Conservation (phyloP, 2,113 vertebrate species). For the Lonchura striata region DNA sequence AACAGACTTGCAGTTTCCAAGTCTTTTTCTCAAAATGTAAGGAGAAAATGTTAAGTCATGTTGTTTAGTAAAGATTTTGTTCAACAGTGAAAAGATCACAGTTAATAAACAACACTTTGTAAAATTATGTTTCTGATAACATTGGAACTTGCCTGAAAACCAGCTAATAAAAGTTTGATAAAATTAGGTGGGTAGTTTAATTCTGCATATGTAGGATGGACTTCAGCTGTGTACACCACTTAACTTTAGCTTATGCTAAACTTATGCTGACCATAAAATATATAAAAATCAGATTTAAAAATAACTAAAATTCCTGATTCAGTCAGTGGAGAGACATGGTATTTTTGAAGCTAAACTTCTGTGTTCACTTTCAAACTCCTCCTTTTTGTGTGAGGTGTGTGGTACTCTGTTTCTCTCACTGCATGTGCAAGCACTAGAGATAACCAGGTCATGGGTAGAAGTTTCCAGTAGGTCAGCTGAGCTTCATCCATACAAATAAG, state of each 20-base stretch:
- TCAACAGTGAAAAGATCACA: not conserved
- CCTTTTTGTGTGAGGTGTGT: not conserved
- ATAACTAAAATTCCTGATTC: not conserved
- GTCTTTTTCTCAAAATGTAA: not conserved
- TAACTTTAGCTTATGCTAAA: not conserved
- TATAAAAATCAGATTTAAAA: not conserved
- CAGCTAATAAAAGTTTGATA: not conserved
- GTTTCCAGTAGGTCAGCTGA: not conserved
- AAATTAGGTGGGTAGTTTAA: not conserved
- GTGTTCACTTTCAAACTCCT: not conserved
- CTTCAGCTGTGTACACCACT: not conserved
- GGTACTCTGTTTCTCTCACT: not conserved
- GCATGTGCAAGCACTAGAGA: not conserved
- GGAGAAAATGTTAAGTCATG: not conserved
- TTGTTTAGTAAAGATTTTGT: not conserved
- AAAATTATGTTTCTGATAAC: not conserved
- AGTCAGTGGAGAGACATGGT: not conserved
- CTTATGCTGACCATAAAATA: not conserved
- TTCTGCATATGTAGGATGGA: not conserved
- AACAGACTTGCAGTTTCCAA: not conserved
- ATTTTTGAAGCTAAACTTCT: not conserved
- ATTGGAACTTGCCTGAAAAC: not conserved
- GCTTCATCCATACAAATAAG: not conserved
- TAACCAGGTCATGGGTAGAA: not conserved
- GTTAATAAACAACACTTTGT: not conserved